Evolutionary conservation across 2,113 vertebrate genomes (phyloP), one percentile per base, ranked within the genome.

Genomic region (Cottus gobio): DNA sequence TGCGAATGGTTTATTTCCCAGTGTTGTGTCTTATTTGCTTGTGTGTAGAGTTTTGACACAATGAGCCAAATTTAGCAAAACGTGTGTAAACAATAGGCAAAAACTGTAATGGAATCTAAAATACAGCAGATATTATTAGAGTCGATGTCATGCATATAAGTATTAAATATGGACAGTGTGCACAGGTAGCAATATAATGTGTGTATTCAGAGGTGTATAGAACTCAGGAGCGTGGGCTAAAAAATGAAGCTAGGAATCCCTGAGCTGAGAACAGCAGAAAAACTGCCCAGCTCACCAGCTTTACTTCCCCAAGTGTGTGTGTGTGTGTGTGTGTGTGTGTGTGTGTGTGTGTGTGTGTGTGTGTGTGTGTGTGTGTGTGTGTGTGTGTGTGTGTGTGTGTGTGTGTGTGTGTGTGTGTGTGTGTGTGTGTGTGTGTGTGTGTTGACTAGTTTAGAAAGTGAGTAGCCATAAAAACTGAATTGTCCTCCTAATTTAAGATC

Each of bases 221-320:
- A 68, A n/a, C 28, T 30, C 46, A 16, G 46, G 30, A 69, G 66
- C 37, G 66, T 68, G 66, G 46, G 30, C 66, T 66, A 69, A 36
- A 69, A 24, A 24, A 54, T 31, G 12, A 50, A 24, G 48, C 46
- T 34, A 36, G 65, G 18, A 31, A 34, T 50, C 44, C 20, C 28
- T 8, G 10, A 68, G 65, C 46, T 68, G 65, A 68, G 66, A 36
- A 52, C 66, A 54, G 66, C 66, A 69, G 66, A 69, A 69, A 69
- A 69, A 36, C 20, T 69, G 48, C 30, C 46, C 46, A 52, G 66
- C 66, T 50, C 46, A 69, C 48, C 66, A 69, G 46, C 44, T 68
- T 50, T 34, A 34, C 46, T 16, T 69, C 66, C 30, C 30, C 30
- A 15, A 22, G 26, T 48, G 65, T 13, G 28, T 31, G 65, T 48